Evolutionary conservation across 2,113 vertebrate species (phyloP).

Genomic region (Lepisosteus oculatus): DNA sequence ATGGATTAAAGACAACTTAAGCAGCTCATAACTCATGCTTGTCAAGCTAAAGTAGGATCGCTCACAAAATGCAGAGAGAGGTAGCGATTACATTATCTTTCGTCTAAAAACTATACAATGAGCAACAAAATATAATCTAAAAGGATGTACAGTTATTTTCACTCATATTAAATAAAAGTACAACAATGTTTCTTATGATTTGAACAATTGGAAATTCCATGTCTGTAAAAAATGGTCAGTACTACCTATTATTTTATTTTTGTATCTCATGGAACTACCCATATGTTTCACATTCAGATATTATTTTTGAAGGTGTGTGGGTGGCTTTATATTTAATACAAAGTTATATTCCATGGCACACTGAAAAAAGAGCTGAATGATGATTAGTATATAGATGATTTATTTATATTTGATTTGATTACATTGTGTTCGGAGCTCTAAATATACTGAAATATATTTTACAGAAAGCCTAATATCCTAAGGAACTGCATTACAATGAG

Average conservation of each 20-base stretch:
- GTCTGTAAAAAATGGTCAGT: too few species aligned
- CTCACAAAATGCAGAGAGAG: conserved; percentile 25
- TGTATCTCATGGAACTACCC: not conserved
- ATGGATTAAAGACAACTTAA: conserved; percentile 44
- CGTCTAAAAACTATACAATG: conserved; percentile 25
- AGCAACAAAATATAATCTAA: conserved; percentile 1
- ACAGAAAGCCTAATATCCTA: too few species aligned
- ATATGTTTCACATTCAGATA: not conserved
- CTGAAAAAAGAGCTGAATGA: too few species aligned
- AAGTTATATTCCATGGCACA: too few species aligned
- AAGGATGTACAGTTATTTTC: conserved; percentile 24
- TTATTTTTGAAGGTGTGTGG: too few species aligned
- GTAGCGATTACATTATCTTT: conserved; percentile 30
- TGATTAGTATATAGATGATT: too few species aligned
- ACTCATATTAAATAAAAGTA: conserved; percentile 23
- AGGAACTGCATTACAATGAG: too few species aligned
- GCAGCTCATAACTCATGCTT: conserved; percentile 42
- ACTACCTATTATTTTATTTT: not conserved
- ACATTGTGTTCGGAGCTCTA: too few species aligned
- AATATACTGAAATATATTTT: too few species aligned
- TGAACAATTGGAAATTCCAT: too few species aligned
- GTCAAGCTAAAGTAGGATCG: conserved; percentile 33
- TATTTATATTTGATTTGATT: too few species aligned
- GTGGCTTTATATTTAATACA: too few species aligned
- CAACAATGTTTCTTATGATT: not conserved